phyloP scores from a whole-genome alignment of 30 jellyfish, hydroid and myxozoan genomes.

The Aurelia sp. region DNA sequence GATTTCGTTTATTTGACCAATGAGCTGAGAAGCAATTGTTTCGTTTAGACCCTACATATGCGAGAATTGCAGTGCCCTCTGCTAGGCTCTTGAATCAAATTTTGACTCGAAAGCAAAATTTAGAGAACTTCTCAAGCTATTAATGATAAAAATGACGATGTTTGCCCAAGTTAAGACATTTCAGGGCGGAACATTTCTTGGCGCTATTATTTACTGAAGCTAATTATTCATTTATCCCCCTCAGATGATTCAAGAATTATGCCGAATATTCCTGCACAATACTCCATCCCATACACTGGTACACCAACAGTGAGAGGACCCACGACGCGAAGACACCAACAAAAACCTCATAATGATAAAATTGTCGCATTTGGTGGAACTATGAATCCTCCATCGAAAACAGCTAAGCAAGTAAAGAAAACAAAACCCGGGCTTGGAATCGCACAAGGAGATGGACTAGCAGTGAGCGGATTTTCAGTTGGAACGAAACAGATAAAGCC shows the following conservation, averaged over 20 bases:
- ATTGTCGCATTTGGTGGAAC: constrained; percentile 43
- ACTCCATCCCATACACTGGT: constrained; percentile 1
- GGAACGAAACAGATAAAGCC: constrained; percentile 87
- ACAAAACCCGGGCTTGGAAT: constrained; percentile 7
- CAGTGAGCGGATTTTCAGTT: constrained; percentile 96
- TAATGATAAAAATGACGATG: too few relatives aligned
- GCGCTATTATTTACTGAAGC: too few relatives aligned
- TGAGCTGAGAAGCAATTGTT: too few relatives aligned
- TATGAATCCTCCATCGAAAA: constrained; percentile 6
- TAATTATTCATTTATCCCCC: not conserved
- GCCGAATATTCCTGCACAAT: constrained; percentile 1
- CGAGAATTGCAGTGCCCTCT: too few relatives aligned
- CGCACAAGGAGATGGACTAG: constrained; percentile 55
- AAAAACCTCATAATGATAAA: constrained; percentile 2
- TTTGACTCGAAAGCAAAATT: too few relatives aligned
- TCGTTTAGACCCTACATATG: too few relatives aligned
- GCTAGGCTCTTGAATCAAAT: too few relatives aligned
- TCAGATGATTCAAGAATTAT: constrained; percentile 5
- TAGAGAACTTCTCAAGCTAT: too few relatives aligned
- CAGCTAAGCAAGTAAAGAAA: too few relatives aligned
- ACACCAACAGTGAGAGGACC: constrained; percentile 35
- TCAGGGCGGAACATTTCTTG: not conserved
- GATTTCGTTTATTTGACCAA: too few relatives aligned
- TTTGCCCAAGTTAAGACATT: not conserved
- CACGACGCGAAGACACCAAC: constrained; percentile 19